Evolutionary conservation across 2,888 invertebrate species (phyloP).

Genomic region (Xylota segnis): DNA sequence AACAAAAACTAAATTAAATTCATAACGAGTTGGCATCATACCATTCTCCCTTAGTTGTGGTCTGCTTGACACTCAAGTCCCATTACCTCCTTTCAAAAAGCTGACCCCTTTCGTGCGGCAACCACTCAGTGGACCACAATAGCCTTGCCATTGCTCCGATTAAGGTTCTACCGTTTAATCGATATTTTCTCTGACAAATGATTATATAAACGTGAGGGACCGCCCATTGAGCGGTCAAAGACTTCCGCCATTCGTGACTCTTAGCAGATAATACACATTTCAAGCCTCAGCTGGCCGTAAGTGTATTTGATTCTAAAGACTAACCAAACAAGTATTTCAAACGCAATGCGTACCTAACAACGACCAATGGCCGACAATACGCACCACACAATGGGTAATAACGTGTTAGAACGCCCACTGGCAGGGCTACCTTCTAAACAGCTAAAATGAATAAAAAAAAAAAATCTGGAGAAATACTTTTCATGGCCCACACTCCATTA

Average conservation of each 20-base stretch:
- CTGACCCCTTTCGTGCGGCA: no score
- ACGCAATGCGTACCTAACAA: constrained; percentile 24
- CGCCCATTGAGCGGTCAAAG: constrained; percentile 34
- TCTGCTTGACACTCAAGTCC: not conserved
- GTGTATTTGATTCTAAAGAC: constrained; percentile 11
- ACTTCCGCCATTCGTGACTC: constrained; percentile 50
- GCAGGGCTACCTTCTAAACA: constrained; percentile 28
- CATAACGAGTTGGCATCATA: no score
- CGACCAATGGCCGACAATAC: constrained; percentile 2
- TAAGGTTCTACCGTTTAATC: not conserved
- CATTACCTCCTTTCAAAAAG: not conserved
- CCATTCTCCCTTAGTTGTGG: no score
- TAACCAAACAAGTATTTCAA: constrained; percentile 23
- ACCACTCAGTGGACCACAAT: not conserved
- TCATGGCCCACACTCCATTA: constrained; percentile 61
- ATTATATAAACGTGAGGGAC: constrained; percentile 8
- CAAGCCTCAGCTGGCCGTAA: not conserved
- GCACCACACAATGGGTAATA: constrained; percentile 39
- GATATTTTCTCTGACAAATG: not conserved
- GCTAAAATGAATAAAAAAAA: constrained; percentile 11
- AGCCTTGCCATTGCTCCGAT: not conserved
- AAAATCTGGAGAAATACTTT: constrained; percentile 5
- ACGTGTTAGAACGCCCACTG: constrained; percentile 60
- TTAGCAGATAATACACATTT: not conserved
- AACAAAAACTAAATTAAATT: no score